Base-by-base conservation (phyloP, 2,797 vertebrate species). In the Rhabdophis nuchalis region DNA sequence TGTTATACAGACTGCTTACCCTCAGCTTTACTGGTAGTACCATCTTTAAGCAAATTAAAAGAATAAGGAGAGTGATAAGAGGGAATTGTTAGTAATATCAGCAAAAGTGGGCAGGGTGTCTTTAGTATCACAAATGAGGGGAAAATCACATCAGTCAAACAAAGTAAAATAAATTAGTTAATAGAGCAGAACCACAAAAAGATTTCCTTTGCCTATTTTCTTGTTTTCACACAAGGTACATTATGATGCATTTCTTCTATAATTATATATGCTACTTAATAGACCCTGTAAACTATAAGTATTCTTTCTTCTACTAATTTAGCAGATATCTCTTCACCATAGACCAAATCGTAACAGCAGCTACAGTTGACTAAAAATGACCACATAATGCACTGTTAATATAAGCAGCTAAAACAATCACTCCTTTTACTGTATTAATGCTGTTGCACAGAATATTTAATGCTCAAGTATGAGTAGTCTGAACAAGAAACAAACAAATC, bases 11-110 rank as follows among this genome's bases (percentile, higher is more conserved):
- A 97, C 97, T 97, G 98, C 99, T 99, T 99, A 99, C 99, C 99
- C 98, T 99, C 98, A 0, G 98, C 96, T 98, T 99, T 99, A 99
- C 97, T 98, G 93, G 99, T 97, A 95, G 98, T 98, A 98, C 99
- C 99, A 97, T 99, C 99, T 99, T 98, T 98, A 98, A 97, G 98
- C 98, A 98, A 98, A 98, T 98, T 98, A 97, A 96, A 95, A 97
- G 98, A 98, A 97, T 96, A 96, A 98, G 94, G 98, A 98, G 95
- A 97, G 98, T 97, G 97, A 97, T 97, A 98, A 97, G 93, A 97
- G 96, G 97, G 96, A 97, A 97, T 93, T 97, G 97, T 97, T 96
- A 98, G 97, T 97, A 96, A 96, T 94, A 97, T 94, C 89, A 97
- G 93, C 94, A 97, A 95, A 96, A 96, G 95, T 93, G 96, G 97